phyloP scores from a whole-genome alignment of 2,797 vertebrate genomes.

The Arctocebus calabarensis region DNA sequence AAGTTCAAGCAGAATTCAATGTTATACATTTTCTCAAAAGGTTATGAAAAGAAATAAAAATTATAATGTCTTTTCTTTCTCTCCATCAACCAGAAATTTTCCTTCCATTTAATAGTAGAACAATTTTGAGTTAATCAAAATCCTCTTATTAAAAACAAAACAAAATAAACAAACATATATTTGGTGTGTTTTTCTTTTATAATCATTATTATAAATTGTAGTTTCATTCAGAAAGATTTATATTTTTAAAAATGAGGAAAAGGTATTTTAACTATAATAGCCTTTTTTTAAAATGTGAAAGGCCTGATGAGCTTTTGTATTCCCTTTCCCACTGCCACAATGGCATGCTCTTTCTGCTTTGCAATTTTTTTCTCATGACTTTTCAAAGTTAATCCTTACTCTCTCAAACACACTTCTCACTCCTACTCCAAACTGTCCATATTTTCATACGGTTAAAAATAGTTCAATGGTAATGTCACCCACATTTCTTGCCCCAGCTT shows the following conservation, averaged over 20 bases:
- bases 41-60: neutral
- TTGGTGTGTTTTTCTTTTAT: neutral
- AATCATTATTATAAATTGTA: neutral
- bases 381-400: neutral
- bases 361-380: neutral
- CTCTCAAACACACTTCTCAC: neutral
- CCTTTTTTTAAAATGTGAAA: neutral
- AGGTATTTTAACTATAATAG: neutral
- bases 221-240: neutral
- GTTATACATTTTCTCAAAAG: neutral
- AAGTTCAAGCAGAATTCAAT: neutral
- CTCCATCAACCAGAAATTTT: neutral
- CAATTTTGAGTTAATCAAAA: neutral
- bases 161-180: neutral
- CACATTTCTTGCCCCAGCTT: neutral
- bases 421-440: neutral
- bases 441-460: neutral
- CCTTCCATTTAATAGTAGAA: slow-evolving; percentile 6
- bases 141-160: neutral
- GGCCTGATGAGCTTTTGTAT: neutral
- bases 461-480: neutral
- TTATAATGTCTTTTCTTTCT: neutral
- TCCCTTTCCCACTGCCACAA: too few species aligned
- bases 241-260: neutral
- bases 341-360: neutral